Evolutionary conservation across 2,113 vertebrate species (phyloP).

Genomic region (Edolisoma coerulescens): DNA sequence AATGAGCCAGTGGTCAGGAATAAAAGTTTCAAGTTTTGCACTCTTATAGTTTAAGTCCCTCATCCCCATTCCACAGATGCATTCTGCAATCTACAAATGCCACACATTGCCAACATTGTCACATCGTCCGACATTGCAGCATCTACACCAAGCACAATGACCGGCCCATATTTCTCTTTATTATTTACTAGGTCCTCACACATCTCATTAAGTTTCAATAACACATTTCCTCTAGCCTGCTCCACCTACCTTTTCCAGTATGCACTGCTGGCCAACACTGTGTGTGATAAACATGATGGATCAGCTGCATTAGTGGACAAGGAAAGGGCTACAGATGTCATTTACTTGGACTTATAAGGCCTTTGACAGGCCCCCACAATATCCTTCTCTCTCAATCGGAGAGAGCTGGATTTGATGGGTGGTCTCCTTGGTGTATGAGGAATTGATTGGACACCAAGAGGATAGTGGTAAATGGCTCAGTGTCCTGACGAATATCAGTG

Average conservation of each 20-base stretch:
- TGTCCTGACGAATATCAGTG: neutral
- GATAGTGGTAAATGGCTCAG: neutral
- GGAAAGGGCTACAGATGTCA: neutral
- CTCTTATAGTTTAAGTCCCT: neutral
- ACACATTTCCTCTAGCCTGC: neutral
- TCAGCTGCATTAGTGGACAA: neutral
- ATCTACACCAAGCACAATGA: neutral
- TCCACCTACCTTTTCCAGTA: neutral
- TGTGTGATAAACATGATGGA: neutral
- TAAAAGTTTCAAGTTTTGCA: neutral
- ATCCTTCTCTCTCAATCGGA: neutral
- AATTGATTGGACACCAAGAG: neutral
- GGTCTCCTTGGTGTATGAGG: neutral
- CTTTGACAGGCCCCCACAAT: neutral
- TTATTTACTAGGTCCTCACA: neutral
- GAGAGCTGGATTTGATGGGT: neutral
- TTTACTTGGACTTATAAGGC: neutral
- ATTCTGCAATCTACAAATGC: neutral
- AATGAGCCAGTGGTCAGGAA: neutral
- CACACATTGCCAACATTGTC: neutral
- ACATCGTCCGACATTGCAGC: neutral
- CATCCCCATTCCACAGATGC: neutral
- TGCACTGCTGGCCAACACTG: neutral
- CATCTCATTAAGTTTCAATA: neutral
- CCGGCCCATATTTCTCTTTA: neutral